Conservation (phyloP, 2,113 vertebrate species). For the Cyprinodon brontotheroides region DNA sequence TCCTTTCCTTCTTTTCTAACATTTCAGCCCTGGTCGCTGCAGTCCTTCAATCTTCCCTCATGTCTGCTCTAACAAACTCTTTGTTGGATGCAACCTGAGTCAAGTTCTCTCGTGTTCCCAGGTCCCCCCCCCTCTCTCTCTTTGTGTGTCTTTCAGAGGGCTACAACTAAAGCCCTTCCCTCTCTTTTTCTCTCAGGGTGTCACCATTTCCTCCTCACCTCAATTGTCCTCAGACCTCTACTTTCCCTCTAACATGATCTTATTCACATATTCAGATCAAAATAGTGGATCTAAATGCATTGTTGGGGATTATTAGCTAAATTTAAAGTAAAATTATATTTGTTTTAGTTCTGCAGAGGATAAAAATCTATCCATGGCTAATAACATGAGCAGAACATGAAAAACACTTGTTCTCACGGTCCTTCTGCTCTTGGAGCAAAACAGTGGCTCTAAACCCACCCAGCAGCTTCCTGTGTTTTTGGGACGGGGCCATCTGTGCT, state of each 20-base stretch:
- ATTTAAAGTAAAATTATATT: neutral
- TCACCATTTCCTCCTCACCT: conserved; percentile 75
- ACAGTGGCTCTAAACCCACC: conserved; percentile 44
- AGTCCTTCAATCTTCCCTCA: conserved; percentile 13
- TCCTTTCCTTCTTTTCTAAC: conserved; percentile 1
- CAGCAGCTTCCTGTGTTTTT: conserved; percentile 66
- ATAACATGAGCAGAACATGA: conserved; percentile 22
- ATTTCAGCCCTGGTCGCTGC: conserved; percentile 36
- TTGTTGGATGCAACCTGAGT: conserved; percentile 75
- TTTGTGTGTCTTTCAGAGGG: conserved; percentile 52
- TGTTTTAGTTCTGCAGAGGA: conserved; percentile 1
- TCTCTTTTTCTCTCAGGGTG: conserved; percentile 62
- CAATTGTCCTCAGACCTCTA: conserved; percentile 43
- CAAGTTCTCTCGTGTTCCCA: conserved; percentile 70
- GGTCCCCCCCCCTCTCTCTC: conserved; percentile 55
- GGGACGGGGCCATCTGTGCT: conserved; percentile 37
- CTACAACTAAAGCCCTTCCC: conserved; percentile 49
- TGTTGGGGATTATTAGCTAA: neutral
- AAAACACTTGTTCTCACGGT: conserved; percentile 64
- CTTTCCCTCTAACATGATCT: conserved; percentile 17
- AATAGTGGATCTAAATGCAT: neutral
- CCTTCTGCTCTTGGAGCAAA: conserved; percentile 46
- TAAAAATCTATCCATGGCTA: neutral
- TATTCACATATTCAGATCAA: neutral
- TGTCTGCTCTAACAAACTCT: conserved; percentile 56